Conservation (phyloP, 2,113 vertebrate genomes). For the Vidua chalybeata region DNA sequence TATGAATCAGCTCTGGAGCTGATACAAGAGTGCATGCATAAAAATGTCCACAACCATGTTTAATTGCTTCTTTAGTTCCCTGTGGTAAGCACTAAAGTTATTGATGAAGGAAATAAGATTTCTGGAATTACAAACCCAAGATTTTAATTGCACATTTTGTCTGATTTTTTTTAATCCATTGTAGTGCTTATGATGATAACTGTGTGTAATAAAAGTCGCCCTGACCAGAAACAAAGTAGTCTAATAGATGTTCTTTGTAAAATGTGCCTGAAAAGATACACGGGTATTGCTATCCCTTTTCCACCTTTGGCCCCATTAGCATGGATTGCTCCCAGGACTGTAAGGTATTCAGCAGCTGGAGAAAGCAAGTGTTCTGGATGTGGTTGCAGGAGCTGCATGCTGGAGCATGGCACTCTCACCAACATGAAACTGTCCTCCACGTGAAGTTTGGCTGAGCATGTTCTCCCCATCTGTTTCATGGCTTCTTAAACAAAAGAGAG, state of each 20-base stretch:
- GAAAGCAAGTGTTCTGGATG: not conserved
- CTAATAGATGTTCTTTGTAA: not conserved
- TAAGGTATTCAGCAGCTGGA: not conserved
- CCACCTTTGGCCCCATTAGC: slow-evolving; percentile 17
- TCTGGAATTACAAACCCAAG: slow-evolving; percentile 2
- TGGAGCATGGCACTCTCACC: fast-evolving
- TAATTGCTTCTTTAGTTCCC: slow-evolving; percentile 11
- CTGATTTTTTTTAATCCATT: slow-evolving; percentile 7
- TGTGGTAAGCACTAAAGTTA: slow-evolving; percentile 17
- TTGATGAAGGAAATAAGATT: slow-evolving; percentile 47
- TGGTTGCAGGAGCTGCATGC: not conserved
- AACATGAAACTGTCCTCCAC: not conserved
- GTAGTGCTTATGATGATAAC: not conserved
- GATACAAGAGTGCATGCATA: not conserved
- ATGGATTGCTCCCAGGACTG: not conserved
- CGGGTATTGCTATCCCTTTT: not conserved
- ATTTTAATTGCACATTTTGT: slow-evolving; percentile 30
- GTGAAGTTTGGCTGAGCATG: not conserved
- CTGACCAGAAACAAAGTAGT: not conserved
- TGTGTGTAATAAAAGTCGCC: not conserved
- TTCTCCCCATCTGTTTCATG: not conserved
- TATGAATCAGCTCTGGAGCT: slow-evolving; percentile 4
- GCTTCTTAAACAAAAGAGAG: not conserved
- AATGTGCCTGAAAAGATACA: not conserved
- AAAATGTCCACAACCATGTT: not conserved